Evolutionary conservation across 2,113 vertebrate genomes (phyloP).

Genomic region (Meles meles): DNA sequence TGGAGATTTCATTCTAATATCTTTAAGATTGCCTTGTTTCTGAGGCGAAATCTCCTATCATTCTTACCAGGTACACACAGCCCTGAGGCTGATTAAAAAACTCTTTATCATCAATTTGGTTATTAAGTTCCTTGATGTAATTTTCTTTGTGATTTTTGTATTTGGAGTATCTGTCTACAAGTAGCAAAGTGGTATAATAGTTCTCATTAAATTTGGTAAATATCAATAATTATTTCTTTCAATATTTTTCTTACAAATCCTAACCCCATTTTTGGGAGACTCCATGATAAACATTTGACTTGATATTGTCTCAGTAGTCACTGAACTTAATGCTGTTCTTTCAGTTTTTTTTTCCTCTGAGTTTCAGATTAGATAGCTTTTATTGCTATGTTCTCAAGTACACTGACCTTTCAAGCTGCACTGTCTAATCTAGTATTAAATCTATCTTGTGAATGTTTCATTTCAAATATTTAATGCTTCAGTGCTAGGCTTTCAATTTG

Average conservation of each 20-base stretch:
- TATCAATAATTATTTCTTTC: background rate
- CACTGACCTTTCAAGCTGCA: background rate
- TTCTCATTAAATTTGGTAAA: background rate
- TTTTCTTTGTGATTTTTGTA: background rate
- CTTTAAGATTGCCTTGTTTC: background rate
- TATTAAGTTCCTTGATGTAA: background rate
- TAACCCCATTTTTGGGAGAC: background rate
- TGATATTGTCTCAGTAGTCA: background rate
- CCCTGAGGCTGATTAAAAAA: background rate
- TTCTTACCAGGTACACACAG: background rate
- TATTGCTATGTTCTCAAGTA: background rate
- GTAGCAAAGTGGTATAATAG: background rate
- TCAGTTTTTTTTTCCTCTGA: background rate
- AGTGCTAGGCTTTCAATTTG: background rate
- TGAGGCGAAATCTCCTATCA: background rate
- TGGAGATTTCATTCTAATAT: background rate
- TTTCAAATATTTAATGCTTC: background rate
- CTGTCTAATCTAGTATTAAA: background rate
- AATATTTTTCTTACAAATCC: background rate
- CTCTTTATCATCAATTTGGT: background rate
- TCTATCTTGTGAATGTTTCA: background rate
- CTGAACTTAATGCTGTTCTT: background rate
- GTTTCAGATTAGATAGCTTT: background rate
- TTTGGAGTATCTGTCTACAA: background rate
- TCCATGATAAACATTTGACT: background rate